phyloP scores from a whole-genome alignment of 2,113 vertebrate genomes.

The Ivindomyrus marchei region DNA sequence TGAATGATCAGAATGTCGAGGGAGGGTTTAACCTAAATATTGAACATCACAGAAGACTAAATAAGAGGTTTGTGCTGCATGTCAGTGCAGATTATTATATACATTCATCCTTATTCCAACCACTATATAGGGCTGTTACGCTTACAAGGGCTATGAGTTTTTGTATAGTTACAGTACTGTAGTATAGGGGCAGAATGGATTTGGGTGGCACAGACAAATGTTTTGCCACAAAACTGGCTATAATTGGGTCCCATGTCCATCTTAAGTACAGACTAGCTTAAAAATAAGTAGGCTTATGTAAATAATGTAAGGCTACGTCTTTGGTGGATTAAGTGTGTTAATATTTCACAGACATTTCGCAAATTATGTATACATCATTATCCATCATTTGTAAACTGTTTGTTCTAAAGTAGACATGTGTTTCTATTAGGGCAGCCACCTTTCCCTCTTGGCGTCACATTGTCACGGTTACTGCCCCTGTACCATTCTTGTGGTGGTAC shows the following conservation, averaged over 20 bases:
- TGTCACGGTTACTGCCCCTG: neutral
- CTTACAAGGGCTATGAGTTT: neutral
- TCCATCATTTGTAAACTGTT: neutral
- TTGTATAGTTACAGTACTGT: neutral
- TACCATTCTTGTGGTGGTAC: neutral
- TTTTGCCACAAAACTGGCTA: neutral
- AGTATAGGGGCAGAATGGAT: neutral
- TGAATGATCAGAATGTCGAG: neutral
- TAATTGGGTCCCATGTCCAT: neutral
- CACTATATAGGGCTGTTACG: neutral
- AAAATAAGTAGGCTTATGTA: neutral
- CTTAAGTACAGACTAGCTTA: neutral
- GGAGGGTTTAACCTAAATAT: neutral
- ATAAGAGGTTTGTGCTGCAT: neutral
- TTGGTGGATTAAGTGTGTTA: neutral
- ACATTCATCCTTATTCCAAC: neutral
- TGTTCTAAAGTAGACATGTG: neutral
- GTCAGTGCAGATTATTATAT: neutral
- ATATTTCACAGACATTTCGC: neutral
- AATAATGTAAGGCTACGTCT: neutral
- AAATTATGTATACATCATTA: neutral
- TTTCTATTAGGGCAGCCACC: neutral
- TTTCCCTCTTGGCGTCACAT: neutral
- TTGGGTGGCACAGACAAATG: neutral
- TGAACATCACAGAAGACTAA: neutral